These are phyloP conservation scores for Euthynnus affinis DNA, from an alignment of 2,797 vertebrate genomes.

Conservation along the genomic window DNA sequence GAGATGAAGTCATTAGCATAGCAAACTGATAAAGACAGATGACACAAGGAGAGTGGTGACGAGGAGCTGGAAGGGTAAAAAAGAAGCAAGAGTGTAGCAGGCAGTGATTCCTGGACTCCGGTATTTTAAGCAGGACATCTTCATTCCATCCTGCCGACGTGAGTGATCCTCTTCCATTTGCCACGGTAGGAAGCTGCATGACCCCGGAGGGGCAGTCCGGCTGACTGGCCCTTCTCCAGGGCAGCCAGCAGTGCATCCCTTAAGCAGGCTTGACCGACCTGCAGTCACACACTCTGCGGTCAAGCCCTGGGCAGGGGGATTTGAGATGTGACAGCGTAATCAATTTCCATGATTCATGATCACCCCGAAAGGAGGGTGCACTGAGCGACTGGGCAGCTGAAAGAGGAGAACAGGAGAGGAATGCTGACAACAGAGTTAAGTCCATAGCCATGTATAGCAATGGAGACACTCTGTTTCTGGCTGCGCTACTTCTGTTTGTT, in stretches of 20 bases:
- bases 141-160: slow-evolving; percentile 81
- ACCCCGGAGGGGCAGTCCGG: slow-evolving; percentile 69
- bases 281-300: slow-evolving; percentile 83
- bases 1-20: slow-evolving; percentile 68
- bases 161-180: slow-evolving; percentile 81
- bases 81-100: slow-evolving; percentile 34
- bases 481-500: slow-evolving; percentile 25
- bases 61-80: slow-evolving; percentile 61
- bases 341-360: slow-evolving; percentile 86
- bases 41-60: slow-evolving; percentile 66
- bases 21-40: slow-evolving; percentile 77
- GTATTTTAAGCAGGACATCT: slow-evolving; percentile 82
- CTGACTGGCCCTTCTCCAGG: slow-evolving; percentile 69
- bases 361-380: slow-evolving; percentile 65
- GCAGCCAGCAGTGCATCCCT: slow-evolving; percentile 72
- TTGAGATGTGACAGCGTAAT: slow-evolving; percentile 86
- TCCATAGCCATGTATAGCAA: slow-evolving; percentile 57
- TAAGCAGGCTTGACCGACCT: slow-evolving; percentile 86
- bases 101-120: slow-evolving; percentile 37
- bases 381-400: slow-evolving; percentile 77
- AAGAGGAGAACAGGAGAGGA: slow-evolving; percentile 72
- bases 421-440: slow-evolving; percentile 77
- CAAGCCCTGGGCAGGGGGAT: slow-evolving; percentile 78
- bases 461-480: slow-evolving; percentile 34
- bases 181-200: slow-evolving; percentile 73